Evolutionary conservation across 2,797 vertebrate genomes (phyloP).

Genomic region (Eospalax fontanierii): DNA sequence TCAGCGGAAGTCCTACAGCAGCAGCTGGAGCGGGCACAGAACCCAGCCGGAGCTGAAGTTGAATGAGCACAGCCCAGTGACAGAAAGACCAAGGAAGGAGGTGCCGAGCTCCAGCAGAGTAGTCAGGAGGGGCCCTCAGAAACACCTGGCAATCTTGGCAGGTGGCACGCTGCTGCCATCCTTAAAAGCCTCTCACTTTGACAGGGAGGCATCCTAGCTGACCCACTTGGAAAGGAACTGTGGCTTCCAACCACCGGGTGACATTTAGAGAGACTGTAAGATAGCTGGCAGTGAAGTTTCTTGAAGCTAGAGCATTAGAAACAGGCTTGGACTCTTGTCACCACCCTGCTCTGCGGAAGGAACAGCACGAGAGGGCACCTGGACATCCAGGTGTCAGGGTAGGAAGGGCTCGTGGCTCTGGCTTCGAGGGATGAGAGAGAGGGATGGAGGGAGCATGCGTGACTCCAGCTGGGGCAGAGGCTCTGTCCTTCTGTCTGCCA

Average conservation of each 20-base stretch:
- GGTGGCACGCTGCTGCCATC: accelerated
- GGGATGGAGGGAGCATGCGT: not conserved
- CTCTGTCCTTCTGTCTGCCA: not conserved
- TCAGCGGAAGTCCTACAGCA: not conserved
- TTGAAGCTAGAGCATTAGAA: not conserved
- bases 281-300: not conserved
- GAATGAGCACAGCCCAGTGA: not conserved
- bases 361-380: not conserved
- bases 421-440: not conserved
- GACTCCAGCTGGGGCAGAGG: not conserved
- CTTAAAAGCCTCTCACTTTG: not conserved
- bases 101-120: not conserved
- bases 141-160: not conserved
- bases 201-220: not conserved
- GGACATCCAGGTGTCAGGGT: not conserved
- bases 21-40: not conserved
- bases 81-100: not conserved
- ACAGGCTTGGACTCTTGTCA: not conserved
- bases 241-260: not conserved
- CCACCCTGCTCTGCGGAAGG: not conserved
- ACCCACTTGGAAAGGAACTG: not conserved
- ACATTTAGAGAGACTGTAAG: not conserved
- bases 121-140: not conserved
- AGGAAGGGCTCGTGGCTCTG: too few relatives aligned
- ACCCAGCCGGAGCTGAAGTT: accelerated